phyloP scores from a whole-genome alignment of 2,113 vertebrate genomes.

The Alaudala cheleensis region DNA sequence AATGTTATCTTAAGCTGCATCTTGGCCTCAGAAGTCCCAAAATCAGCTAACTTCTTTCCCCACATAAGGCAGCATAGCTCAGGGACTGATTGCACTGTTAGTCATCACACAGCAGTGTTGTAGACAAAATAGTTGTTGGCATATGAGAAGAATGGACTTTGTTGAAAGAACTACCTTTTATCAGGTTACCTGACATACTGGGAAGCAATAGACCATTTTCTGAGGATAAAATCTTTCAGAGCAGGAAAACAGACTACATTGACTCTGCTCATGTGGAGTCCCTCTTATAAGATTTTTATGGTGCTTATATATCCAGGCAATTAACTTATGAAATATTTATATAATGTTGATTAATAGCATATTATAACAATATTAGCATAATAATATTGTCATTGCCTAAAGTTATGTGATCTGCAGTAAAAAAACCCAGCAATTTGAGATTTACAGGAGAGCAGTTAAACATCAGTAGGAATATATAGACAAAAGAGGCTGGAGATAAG shows the following conservation, averaged over 20 bases:
- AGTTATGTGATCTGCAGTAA: neutral
- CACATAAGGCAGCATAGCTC: neutral
- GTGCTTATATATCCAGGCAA: neutral
- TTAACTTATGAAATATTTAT: conserved; percentile 11
- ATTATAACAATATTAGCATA: neutral
- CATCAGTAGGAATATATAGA: neutral
- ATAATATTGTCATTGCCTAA: neutral
- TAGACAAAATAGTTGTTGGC: neutral
- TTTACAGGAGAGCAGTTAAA: neutral
- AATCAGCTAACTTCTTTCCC: neutral
- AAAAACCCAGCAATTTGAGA: neutral
- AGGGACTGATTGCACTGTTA: neutral
- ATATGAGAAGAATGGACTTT: neutral
- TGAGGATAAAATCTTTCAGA: neutral
- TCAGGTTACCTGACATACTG: neutral
- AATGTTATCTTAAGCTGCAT: neutral
- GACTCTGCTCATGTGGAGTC: neutral
- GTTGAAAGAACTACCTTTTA: neutral
- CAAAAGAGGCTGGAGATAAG: neutral
- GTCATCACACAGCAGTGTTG: neutral
- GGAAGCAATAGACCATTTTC: neutral
- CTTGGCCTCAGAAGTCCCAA: neutral
- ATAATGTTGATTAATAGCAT: neutral
- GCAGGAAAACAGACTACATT: neutral
- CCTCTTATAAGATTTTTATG: neutral